These are phyloP conservation scores for Tolmerus cingulatus DNA, from an alignment of 2,888 invertebrate genomes.

Conservation along the genomic window DNA sequence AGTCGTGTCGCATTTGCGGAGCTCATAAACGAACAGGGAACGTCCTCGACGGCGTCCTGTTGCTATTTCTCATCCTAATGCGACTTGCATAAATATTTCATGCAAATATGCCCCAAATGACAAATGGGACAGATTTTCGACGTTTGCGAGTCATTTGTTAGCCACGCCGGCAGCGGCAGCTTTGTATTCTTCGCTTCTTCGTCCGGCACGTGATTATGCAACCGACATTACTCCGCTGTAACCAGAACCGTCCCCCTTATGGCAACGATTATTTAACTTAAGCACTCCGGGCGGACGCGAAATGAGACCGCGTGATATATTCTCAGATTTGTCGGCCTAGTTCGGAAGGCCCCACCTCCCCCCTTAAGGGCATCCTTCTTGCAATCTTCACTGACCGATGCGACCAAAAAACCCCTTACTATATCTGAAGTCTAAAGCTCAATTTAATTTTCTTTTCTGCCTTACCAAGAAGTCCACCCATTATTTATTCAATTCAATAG, in stretches of 20 bases:
- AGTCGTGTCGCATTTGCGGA: constrained; percentile 29
- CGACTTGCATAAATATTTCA: constrained; percentile 40
- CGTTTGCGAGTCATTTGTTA: constrained; percentile 38
- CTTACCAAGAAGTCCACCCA: neutral
- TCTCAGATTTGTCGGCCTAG: neutral
- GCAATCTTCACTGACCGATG: neutral
- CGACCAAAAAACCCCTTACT: neutral
- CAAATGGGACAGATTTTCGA: constrained; percentile 39
- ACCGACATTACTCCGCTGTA: constrained; percentile 4
- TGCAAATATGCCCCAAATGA: constrained; percentile 41
- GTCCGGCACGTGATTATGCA: constrained; percentile 33
- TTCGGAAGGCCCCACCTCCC: neutral
- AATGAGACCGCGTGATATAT: constrained; percentile 1
- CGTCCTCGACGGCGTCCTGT: constrained; percentile 31
- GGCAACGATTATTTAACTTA: constrained; percentile 20
- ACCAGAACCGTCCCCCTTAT: neutral
- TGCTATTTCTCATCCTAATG: constrained; percentile 40
- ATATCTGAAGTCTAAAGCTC: neutral
- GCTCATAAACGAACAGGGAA: constrained; percentile 14
- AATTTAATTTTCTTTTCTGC: neutral
- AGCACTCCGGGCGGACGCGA: constrained; percentile 2
- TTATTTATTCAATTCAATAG: neutral
- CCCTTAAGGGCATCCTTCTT: neutral
- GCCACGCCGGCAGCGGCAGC: neutral
- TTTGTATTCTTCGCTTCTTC: constrained; percentile 20